A percentile compares a stretch with the other conserved stretches of the same genome.
Conservation (phyloP, 2,888 invertebrate species). For the Morpho achilles region DNA sequence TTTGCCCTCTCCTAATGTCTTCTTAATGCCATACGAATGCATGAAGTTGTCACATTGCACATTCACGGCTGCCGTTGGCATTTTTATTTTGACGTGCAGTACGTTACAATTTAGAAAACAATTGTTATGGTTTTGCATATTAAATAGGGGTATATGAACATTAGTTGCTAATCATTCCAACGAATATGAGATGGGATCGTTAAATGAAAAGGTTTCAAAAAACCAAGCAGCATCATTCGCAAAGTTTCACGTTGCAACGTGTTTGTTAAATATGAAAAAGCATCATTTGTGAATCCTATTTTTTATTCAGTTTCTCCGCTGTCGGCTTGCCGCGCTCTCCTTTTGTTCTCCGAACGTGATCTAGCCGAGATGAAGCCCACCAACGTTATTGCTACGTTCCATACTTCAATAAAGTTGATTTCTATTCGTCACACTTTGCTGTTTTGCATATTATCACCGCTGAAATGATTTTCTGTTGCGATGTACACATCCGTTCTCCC, state of each 20-base stretch:
- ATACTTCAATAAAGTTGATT: conserved; percentile 63
- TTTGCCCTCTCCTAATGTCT: conserved; percentile 65
- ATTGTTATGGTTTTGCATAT: conserved; percentile 33
- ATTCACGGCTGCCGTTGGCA: conserved; percentile 54
- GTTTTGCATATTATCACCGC: conserved; percentile 50
- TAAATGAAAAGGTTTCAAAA: conserved; percentile 12
- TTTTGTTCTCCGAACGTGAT: conserved; percentile 75
- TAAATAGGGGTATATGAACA: conserved; percentile 8
- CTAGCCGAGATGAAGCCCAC: conserved; percentile 68
- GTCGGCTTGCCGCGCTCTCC: conserved; percentile 57
- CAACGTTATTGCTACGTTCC: conserved; percentile 62
- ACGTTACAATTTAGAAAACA: conserved; percentile 32
- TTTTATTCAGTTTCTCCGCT: conserved; percentile 55
- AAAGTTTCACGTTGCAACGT: conserved; percentile 48
- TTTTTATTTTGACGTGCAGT: conserved; percentile 38
- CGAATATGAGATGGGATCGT: conserved; percentile 9
- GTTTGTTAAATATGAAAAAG: conserved; percentile 68
- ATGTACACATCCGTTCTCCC: conserved; percentile 35
- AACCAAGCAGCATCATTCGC: conserved; percentile 35
- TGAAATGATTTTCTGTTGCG: conserved; percentile 50
- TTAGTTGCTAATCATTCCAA: conserved; percentile 16
- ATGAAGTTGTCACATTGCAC: conserved; percentile 71
- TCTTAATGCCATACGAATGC: conserved; percentile 72
- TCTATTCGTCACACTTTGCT: conserved; percentile 55
- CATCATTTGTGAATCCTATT: conserved; percentile 62